Percentiles rank a stretch among this genome's conserved stretches.
Evolutionary conservation across 2,797 vertebrate genomes (phyloP).

Genomic region (Enteromius viviparus): DNA sequence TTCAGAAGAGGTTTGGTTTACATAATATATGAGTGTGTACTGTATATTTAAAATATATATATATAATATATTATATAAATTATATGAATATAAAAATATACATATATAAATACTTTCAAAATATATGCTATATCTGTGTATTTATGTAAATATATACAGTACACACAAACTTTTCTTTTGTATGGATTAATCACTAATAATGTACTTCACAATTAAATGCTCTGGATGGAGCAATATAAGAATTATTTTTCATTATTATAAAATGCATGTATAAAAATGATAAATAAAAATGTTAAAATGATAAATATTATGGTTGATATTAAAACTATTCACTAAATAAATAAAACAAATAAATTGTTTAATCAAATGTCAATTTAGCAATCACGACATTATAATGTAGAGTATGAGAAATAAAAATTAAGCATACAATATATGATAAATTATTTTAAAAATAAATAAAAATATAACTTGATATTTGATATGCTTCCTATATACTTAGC

Average conservation of each 20-base stretch:
- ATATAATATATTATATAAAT: too few relatives aligned
- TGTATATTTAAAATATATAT: too few relatives aligned
- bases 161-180: too few relatives aligned
- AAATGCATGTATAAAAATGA: too few relatives aligned
- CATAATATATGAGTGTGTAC: too few relatives aligned
- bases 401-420: neutral
- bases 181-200: too few relatives aligned
- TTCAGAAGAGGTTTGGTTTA: too few relatives aligned
- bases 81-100: too few relatives aligned
- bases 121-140: too few relatives aligned
- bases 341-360: neutral
- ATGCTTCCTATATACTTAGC: neutral
- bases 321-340: neutral
- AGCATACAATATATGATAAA: neutral
- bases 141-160: too few relatives aligned
- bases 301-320: neutral
- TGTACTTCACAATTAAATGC: neutral
- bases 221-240: neutral
- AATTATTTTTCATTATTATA: neutral
- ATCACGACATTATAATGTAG: neutral
- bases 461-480: neutral
- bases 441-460: neutral
- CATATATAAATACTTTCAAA: too few relatives aligned
- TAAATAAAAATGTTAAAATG: too few relatives aligned
- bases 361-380: neutral